Evolutionary conservation across 53 echinoderm and acorn worm species (phyloP), one percentile per base, ranked within the genome.

Genomic region (Glandiceps talaboti): DNA sequence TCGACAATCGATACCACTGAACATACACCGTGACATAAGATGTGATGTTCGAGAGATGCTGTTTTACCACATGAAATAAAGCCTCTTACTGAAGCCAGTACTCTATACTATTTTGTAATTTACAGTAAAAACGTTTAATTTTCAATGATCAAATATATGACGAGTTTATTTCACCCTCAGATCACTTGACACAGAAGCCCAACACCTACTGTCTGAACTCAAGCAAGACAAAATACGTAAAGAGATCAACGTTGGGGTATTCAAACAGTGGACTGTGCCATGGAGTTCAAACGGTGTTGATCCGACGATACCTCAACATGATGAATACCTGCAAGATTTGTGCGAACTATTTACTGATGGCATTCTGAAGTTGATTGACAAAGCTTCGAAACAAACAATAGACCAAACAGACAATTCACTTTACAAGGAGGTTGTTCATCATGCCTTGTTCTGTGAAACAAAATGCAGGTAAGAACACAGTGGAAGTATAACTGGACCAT

Each of bases 361-460:
- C 28, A 89, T 94, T 29, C 80, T 76, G 73, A 74, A 45, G 0
- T 85, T 91, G 89, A 91, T 94, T 0, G 86, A 94, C 28, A 87
- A 79, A 81, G 89, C 82, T 27, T 75, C 87, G 64, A 75, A 73
- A 29, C 88, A 83, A 83, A 86, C 89, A 76, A 82, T 12, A 6
- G 20, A 87, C 87, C 82, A 79, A 32, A n/a, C 32, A 26, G 29
- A 28, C 28, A 75, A 85, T 78, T 73, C 80, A 0, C 30, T 91
- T 28, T 91, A 94, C 76, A 87, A 94, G 76, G 94, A 94, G 30
- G 82, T 91, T 1, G 32, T 94, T 27, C 94, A 94, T 74, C 94
- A 94, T 33, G 83, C 86, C 25, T 80, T 84, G 10, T 94, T 94
- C 77, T 87, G 86, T 28, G 79, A 85, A 31, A 82, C 33, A 28